phyloP scores from a whole-genome alignment of 2,797 vertebrate genomes.

The Erpetoichthys calabaricus region DNA sequence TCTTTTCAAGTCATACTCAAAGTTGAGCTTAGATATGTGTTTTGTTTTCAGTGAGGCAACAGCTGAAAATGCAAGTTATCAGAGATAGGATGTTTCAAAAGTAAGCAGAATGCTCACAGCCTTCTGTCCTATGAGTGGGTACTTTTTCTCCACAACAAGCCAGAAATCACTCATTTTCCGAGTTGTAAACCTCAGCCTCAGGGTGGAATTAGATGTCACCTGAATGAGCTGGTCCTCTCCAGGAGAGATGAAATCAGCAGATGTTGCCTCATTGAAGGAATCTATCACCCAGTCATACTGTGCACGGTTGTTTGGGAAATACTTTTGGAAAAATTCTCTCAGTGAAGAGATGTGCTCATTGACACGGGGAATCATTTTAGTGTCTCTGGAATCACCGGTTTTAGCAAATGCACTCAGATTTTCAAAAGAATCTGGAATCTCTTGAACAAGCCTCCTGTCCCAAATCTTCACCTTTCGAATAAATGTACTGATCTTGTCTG shows the following conservation, averaged over 20 bases:
- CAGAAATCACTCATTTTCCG: conserved; percentile 3
- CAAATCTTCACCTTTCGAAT: too few relatives aligned
- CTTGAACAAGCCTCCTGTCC: too few relatives aligned
- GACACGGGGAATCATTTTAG: too few relatives aligned
- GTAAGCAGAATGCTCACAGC: too few relatives aligned
- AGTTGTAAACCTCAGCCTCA: conserved; percentile 10
- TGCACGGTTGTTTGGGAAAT: conserved; percentile 5
- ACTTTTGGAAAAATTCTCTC: conserved; percentile 5
- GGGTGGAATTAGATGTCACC: conserved; percentile 5
- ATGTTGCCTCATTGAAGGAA: conserved; percentile 6
- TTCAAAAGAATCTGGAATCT: too few relatives aligned
- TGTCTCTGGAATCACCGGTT: too few relatives aligned
- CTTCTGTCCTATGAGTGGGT: too few relatives aligned
- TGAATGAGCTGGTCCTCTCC: conserved; percentile 10
- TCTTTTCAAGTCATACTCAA: conserved; percentile 8
- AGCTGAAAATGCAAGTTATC: conserved; percentile 8
- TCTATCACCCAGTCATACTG: conserved; percentile 7
- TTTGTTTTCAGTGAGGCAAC: conserved; percentile 13
- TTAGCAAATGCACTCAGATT: too few relatives aligned
- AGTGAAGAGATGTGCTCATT: not conserved
- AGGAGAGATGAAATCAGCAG: conserved; percentile 12
- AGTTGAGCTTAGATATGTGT: conserved; percentile 9
- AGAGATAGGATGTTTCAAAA: not conserved
- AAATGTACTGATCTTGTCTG: too few relatives aligned
- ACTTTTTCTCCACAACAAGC: too few relatives aligned